Evolutionary conservation across 2,888 invertebrate genomes (phyloP), one percentile per base, ranked within the genome.

Genomic region (Ophion obscuratus): DNA sequence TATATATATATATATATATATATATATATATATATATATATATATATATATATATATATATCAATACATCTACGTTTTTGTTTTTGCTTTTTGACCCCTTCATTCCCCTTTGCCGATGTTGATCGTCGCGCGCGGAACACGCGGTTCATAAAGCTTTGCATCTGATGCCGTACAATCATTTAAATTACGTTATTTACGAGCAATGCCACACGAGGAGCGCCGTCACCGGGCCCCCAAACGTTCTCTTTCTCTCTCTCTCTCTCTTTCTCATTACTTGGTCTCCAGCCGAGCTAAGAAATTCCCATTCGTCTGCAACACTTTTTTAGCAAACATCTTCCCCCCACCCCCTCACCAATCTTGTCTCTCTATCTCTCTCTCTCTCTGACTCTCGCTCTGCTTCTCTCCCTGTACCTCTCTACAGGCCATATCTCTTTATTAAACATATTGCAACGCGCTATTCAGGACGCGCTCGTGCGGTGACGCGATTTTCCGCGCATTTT

Each of bases 181-280:
- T 89, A 84, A 89, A 88, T 90, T 83, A 88, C 88, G 81, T 91
- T 89, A 90, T 91, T 91, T 91, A 89, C 90, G 88, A 90, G 90
- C 83, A 83, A 86, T 86, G 86, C 83, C 86, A 86, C 86, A 75
- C 78, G 83, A 87, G 85, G 87, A 85, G 84, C 82, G 81, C 80
- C 80, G 27, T 40, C 24, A 75, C 81, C 83, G 71, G 80, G 87
- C 83, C 84, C 80, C 70, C 83, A 81, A 87, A 81, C 76, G 64
- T 40, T 53, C 67, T 75, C 62, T 40, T 9, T 67, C n/a, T 57
- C 53, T 53, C 27, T 47, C 47, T 47, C 47, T 53, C 5, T 14
- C 53, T 66, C 17, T 66, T 36, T n/a, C 20, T 62, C 62, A 24
- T 1, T 27, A 6, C 66, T 66, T 7, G 31, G 9, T 75, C 71